Evolutionary conservation across 2,888 invertebrate genomes (phyloP).

Genomic region (Tetrapedia diversipes): DNA sequence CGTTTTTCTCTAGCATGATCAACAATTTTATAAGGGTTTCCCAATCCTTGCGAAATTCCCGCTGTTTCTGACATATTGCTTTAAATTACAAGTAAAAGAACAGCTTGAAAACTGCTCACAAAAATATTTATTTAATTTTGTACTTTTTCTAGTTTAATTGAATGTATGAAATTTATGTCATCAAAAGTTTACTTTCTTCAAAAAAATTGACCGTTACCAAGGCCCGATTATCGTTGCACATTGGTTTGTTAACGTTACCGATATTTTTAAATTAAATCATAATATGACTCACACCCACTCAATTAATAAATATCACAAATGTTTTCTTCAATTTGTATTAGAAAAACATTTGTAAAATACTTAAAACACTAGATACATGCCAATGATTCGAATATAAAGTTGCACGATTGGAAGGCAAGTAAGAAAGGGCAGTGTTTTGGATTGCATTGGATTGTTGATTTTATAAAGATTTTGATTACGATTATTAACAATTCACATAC

Average conservation of each 20-base stretch:
- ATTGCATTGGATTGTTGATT: constrained; percentile 60
- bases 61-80: constrained; percentile 67
- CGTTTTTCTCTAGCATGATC: constrained; percentile 91
- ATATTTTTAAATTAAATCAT: constrained; percentile 23
- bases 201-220: constrained; percentile 54
- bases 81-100: constrained; percentile 36
- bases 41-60: constrained; percentile 76
- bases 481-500: constrained; percentile 54
- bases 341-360: constrained; percentile 20
- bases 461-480: constrained; percentile 34
- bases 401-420: constrained; percentile 53
- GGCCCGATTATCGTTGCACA: constrained; percentile 69
- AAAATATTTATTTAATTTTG: constrained; percentile 7
- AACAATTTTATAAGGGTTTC: constrained; percentile 91
- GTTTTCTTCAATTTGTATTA: constrained; percentile 19
- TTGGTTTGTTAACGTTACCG: constrained; percentile 37
- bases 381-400: constrained; percentile 47
- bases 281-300: constrained; percentile 6
- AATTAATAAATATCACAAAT: not conserved
- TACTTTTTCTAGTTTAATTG: constrained; percentile 18
- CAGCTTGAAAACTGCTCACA: constrained; percentile 24
- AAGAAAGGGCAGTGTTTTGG: constrained; percentile 77
- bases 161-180: constrained; percentile 28
- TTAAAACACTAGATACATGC: constrained; percentile 25
- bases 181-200: constrained; percentile 41